phyloP scores from a whole-genome alignment of 2,113 vertebrate genomes.

The Cyanistes caeruleus region DNA sequence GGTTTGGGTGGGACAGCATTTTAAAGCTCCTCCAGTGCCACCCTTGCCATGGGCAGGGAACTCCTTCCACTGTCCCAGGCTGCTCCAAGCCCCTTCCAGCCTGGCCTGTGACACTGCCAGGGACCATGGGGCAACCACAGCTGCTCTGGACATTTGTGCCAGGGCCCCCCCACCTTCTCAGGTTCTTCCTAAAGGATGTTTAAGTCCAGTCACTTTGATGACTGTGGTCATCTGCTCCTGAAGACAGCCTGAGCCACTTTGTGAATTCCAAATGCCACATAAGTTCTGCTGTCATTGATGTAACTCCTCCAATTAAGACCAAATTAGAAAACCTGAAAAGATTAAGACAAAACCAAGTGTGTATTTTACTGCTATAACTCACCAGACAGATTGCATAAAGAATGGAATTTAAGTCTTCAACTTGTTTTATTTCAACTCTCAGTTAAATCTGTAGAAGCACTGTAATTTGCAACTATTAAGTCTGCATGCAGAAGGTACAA shows the following conservation, averaged over 20 bases:
- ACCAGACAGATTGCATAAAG: not conserved
- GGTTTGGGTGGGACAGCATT: not conserved
- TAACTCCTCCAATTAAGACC: not conserved
- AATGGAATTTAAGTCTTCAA: not conserved
- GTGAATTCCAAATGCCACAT: not conserved
- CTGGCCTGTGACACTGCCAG: not conserved
- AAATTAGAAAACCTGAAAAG: not conserved
- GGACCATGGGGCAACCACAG: not conserved
- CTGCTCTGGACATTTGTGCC: not conserved
- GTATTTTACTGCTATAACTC: not conserved
- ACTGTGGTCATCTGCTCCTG: not conserved
- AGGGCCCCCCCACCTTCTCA: fast-evolving
- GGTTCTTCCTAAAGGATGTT: not conserved
- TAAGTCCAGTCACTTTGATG: not conserved
- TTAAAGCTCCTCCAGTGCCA: fast-evolving
- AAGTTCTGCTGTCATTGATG: not conserved
- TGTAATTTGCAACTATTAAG: not conserved
- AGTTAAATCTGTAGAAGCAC: not conserved
- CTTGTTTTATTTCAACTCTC: not conserved
- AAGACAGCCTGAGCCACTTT: not conserved
- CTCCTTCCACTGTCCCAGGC: not conserved
- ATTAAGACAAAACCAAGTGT: not conserved
- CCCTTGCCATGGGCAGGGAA: not conserved
- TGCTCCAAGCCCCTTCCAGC: not conserved
- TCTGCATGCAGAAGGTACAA: not conserved